A percentile compares a stretch with the other conserved stretches of the same genome.
Conservation (phyloP, 2,888 invertebrate genomes). For the Troides aeacus region DNA sequence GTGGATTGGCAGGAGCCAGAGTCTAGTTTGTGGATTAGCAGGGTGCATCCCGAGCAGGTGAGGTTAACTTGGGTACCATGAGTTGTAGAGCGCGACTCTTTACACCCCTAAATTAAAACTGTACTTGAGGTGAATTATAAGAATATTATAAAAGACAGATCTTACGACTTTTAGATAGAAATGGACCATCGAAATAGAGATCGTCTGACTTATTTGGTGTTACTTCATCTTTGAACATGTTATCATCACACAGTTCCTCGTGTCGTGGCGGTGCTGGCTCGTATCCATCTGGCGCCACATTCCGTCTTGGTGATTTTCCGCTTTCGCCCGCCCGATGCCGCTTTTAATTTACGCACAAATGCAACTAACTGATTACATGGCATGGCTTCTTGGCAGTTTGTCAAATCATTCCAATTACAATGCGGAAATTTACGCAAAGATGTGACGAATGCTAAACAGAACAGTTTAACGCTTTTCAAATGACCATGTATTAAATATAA, state of each 20-base stretch:
- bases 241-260: slow-evolving; percentile 24
- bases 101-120: too few relatives aligned
- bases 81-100: too few relatives aligned
- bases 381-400: slow-evolving; percentile 8
- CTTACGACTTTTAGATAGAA: neutral
- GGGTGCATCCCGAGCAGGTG: too few relatives aligned
- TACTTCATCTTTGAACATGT: neutral
- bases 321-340: slow-evolving; percentile 38
- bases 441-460: neutral
- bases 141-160: neutral
- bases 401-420: slow-evolving; percentile 1
- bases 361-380: slow-evolving; percentile 4
- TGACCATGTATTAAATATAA: too few relatives aligned
- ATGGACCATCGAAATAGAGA: neutral
- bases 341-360: slow-evolving; percentile 14
- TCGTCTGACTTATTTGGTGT: neutral
- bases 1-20: too few relatives aligned
- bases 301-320: slow-evolving; percentile 60
- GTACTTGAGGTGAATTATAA: neutral
- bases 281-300: slow-evolving; percentile 60
- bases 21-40: too few relatives aligned
- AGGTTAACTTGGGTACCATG: too few relatives aligned
- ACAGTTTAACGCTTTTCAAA: too few relatives aligned
- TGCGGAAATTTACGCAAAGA: neutral
- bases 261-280: slow-evolving; percentile 50